Evolutionary conservation across 2,797 vertebrate genomes (phyloP).

Genomic region (Serranus cabrilla): DNA sequence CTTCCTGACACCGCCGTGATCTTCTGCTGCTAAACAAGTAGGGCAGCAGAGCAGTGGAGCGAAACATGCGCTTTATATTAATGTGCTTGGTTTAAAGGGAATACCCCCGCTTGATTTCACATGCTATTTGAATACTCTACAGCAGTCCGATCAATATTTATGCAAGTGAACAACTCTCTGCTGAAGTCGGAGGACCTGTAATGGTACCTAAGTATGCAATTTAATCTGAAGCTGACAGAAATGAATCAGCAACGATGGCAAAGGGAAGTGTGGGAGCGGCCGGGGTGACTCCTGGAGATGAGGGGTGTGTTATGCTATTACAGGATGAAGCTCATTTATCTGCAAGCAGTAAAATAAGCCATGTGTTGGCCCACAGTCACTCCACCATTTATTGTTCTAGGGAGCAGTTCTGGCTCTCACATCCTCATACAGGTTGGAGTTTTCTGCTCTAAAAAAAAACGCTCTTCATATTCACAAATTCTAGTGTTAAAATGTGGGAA

Average conservation of each 20-base stretch:
- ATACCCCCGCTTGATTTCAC: conserved; percentile 42
- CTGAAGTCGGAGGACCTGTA: conserved; percentile 53
- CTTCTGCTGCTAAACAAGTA: conserved; percentile 60
- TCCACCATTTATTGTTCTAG: conserved; percentile 26
- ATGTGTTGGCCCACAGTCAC: conserved; percentile 18
- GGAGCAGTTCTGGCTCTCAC: conserved; percentile 28
- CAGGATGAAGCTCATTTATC: conserved; percentile 50
- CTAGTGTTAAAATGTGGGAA: conserved; percentile 3
- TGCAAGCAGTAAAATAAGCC: conserved; percentile 30
- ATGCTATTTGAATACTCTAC: conserved; percentile 52
- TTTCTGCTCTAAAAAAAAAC: conserved; percentile 46
- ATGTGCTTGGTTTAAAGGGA: conserved; percentile 46
- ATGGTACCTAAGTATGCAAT: conserved; percentile 52
- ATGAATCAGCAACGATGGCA: conserved; percentile 33
- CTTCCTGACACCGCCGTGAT: conserved; percentile 58
- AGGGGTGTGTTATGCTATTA: conserved; percentile 40
- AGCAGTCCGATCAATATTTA: conserved; percentile 63
- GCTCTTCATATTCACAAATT: conserved; percentile 24
- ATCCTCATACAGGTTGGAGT: conserved; percentile 17
- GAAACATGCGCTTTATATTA: conserved; percentile 48
- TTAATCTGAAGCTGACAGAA: conserved; percentile 51
- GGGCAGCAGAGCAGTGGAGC: conserved; percentile 50
- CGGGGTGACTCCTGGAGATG: conserved; percentile 31
- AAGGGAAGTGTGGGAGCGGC: conserved; percentile 33
- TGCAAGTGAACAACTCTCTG: conserved; percentile 53